Base-by-base conservation (phyloP, 1,140 invertebrate genomes). In the Paralvinella palmiformis region DNA sequence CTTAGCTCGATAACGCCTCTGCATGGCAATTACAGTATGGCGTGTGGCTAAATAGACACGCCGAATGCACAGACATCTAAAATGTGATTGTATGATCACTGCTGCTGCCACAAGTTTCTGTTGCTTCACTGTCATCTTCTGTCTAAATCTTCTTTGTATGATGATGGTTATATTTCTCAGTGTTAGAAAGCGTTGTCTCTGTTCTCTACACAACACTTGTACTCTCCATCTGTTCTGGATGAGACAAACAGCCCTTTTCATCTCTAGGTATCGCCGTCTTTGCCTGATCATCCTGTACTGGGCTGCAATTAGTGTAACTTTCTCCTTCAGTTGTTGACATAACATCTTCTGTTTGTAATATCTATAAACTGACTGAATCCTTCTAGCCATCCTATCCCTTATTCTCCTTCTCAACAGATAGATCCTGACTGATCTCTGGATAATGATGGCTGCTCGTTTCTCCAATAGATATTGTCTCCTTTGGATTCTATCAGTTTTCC, bases 11-110 rank as follows among this genome's bases (percentile, higher is more conserved):
- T 20, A 53, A 7, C 50, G 15, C 13, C 13, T 53, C 27, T 53
- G 50, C 10, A 53, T 53, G 7, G 10, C 27, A 27, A 13, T 15
- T n/a, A 41, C 37, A 41, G 37, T 41, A 41, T n/a, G 10, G 37
- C 37, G 37, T n/a, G n/a, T n/a, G n/a, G n/a, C n/a, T n/a, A n/a
- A n/a, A n/a, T n/a, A n/a, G n/a, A n/a, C n/a, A n/a, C n/a, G n/a
- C n/a, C n/a, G n/a, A n/a, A n/a, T n/a, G n/a, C n/a, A n/a, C n/a
- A n/a, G n/a, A n/a, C n/a, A 22, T 57, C 65, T 62, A 7, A 44
- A 67, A 44, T 10, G 10, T 13, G 37, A 37, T 45, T 68, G 68
- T n/a, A 70, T 59, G 17, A 29, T 22, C 22, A 68, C 52, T n/a
- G 62, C 50, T 22, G 62, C 10, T 29, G n/a, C n/a, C n/a, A n/a